phyloP scores from a whole-genome alignment of 2,797 vertebrate species.

The Rhodeus uyekii region DNA sequence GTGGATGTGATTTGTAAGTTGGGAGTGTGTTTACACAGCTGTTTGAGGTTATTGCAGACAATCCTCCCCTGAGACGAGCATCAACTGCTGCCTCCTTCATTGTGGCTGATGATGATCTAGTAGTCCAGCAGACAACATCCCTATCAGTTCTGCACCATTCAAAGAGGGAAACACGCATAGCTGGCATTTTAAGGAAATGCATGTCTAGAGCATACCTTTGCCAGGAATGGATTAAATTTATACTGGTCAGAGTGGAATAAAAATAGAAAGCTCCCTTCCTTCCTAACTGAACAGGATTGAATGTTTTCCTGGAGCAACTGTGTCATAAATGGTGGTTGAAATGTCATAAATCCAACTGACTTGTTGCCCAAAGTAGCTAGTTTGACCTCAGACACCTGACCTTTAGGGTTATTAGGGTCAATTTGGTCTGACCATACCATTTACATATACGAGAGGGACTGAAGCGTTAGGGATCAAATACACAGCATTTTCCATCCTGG shows the following conservation, averaged over 20 bases:
- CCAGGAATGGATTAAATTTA: slow-evolving; percentile 9
- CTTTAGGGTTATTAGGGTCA: slow-evolving; percentile 19
- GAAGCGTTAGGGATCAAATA: neutral
- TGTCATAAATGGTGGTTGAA: slow-evolving; percentile 21
- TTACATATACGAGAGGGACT: neutral
- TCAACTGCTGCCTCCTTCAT: slow-evolving; percentile 9
- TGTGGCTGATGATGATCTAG: slow-evolving; percentile 36
- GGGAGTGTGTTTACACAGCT: slow-evolving; percentile 24
- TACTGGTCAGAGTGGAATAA: slow-evolving; percentile 4
- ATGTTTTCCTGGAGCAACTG: slow-evolving; percentile 34
- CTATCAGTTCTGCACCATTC: neutral
- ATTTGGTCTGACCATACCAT: slow-evolving; percentile 17
- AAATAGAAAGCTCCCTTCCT: slow-evolving; percentile 53
- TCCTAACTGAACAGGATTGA: neutral
- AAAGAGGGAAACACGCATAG: neutral
- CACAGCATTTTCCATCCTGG: slow-evolving; percentile 14
- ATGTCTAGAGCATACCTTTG: slow-evolving; percentile 38
- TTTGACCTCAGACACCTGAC: slow-evolving; percentile 26
- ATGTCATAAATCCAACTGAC: slow-evolving; percentile 3
- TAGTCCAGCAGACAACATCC: slow-evolving; percentile 4
- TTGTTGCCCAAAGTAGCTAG: neutral
- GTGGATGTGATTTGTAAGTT: slow-evolving; percentile 33
- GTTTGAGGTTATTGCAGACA: slow-evolving; percentile 34
- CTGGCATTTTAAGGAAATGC: slow-evolving; percentile 41
- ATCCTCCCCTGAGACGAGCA: slow-evolving; percentile 20